Conservation (phyloP, 2,797 vertebrate genomes). For the Dromococcyx pavoninus region DNA sequence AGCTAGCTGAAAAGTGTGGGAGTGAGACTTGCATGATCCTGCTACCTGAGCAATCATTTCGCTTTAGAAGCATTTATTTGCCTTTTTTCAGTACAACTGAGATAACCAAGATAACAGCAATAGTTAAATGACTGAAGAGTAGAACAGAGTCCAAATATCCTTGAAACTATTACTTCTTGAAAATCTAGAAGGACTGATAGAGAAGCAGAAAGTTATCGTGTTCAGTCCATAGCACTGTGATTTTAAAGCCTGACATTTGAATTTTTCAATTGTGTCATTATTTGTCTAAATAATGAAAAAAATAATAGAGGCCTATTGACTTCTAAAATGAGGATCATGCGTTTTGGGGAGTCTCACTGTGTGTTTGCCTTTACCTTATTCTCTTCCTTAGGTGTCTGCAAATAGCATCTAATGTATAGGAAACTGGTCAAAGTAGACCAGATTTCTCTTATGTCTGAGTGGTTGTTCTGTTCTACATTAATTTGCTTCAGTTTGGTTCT, state of each 20-base stretch:
- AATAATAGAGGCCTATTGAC: fast-evolving
- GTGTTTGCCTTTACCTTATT: background rate
- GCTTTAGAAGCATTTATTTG: background rate
- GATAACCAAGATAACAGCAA: background rate
- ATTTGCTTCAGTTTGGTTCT: fast-evolving
- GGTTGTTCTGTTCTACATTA: background rate
- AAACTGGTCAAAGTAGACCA: fast-evolving
- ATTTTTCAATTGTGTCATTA: background rate
- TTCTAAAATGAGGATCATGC: background rate
- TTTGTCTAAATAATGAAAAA: background rate
- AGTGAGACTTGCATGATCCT: background rate
- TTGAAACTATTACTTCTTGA: fast-evolving
- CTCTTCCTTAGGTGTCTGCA: background rate
- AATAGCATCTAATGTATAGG: background rate
- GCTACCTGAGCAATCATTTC: background rate
- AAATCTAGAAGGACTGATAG: background rate
- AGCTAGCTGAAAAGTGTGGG: background rate
- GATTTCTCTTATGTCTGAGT: background rate
- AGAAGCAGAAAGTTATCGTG: fast-evolving
- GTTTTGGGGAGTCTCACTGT: fast-evolving
- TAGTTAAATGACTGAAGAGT: background rate
- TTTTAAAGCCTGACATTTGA: background rate
- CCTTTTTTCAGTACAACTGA: background rate
- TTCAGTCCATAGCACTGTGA: background rate
- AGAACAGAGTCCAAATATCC: background rate